These are phyloP conservation scores for Lasiurus borealis DNA, from an alignment of 2,113 vertebrate genomes.

Conservation along the genomic window DNA sequence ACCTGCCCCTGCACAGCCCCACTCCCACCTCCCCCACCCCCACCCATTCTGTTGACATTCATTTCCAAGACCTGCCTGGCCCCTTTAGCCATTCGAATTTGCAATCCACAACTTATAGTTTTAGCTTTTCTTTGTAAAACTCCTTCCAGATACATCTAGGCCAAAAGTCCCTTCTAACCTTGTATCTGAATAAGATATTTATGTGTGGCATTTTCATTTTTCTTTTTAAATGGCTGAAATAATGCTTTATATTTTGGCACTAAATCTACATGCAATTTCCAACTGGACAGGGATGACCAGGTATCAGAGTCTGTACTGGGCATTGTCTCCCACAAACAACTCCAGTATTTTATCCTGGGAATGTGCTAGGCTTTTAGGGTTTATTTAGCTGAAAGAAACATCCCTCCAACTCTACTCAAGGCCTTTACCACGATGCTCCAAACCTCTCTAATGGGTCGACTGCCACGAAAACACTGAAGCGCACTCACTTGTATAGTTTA, in stretches of 20 bases:
- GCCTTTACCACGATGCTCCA: neutral
- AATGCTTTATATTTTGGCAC: too few species aligned
- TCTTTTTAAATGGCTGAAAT: too few species aligned
- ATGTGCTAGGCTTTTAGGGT: neutral
- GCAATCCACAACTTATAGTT: neutral
- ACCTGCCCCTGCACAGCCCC: neutral
- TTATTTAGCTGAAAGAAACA: neutral
- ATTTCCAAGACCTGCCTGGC: neutral
- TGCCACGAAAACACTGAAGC: accelerated
- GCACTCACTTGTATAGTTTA: slow-evolving; percentile 95
- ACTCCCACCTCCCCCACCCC: neutral
- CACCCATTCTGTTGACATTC: neutral
- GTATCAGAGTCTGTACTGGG: neutral
- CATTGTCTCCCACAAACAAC: neutral
- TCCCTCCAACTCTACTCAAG: neutral
- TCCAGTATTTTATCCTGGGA: neutral
- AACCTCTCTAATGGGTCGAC: accelerated
- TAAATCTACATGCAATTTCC: neutral
- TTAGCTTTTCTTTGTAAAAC: neutral
- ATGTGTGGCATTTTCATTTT: neutral
- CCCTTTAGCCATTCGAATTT: neutral
- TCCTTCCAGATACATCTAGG: neutral
- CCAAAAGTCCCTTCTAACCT: neutral
- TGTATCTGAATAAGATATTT: neutral
- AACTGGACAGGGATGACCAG: neutral